Conservation (phyloP, 2,797 vertebrate genomes). For the Tadarida brasiliensis region DNA sequence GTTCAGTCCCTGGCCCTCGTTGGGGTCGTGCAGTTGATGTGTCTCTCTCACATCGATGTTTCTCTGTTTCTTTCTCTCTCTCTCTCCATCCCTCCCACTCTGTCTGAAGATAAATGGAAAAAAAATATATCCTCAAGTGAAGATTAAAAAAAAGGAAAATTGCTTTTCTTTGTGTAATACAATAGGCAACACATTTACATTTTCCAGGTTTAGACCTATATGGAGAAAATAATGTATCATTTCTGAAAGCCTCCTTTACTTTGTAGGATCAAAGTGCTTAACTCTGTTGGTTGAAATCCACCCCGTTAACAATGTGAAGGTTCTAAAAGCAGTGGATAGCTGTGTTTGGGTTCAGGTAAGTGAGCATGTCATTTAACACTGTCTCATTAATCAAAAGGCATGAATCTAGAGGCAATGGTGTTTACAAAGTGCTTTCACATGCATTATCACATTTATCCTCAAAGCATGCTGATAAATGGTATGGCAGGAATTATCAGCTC, state of each 20-base stretch:
- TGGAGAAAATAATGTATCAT: neutral
- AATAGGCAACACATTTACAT: neutral
- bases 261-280: constrained; percentile 93
- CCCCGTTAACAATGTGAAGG: constrained; percentile 96
- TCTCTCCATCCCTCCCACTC: too few species aligned
- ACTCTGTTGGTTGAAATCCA: constrained; percentile 96
- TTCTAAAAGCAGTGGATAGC: constrained; percentile 97
- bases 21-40: too few species aligned
- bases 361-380: neutral
- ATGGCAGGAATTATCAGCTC: neutral
- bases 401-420: neutral
- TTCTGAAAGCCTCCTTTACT: constrained; percentile 64
- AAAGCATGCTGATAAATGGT: neutral
- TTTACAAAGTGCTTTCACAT: neutral
- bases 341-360: constrained; percentile 96
- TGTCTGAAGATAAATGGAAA: too few species aligned
- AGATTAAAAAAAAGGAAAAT: neutral
- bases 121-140: too few species aligned
- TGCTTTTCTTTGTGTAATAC: neutral
- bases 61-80: too few species aligned
- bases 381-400: neutral
- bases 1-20: too few species aligned
- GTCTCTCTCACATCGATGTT: too few species aligned
- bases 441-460: neutral
- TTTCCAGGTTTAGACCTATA: neutral